Conservation (phyloP, 1,140 invertebrate genomes). For the Tribolium madens region DNA sequence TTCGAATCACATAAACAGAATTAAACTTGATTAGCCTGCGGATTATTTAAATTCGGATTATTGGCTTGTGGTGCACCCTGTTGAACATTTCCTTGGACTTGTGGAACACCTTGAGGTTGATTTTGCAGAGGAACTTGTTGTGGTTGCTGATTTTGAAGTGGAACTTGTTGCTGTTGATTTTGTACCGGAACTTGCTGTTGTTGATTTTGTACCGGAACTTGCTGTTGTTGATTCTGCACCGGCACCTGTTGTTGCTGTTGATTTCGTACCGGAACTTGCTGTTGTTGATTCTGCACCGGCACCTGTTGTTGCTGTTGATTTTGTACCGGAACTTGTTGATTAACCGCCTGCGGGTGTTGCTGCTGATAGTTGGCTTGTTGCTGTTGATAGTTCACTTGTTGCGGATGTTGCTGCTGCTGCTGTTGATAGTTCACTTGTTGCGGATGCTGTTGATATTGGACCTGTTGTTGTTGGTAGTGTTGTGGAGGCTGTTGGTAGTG, state of each 20-base stretch:
- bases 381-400: conserved; percentile 38
- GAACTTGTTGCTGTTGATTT: conserved; percentile 12
- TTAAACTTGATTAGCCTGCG: conserved; percentile 24
- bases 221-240: conserved; percentile 21
- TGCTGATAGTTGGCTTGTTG: conserved; percentile 51
- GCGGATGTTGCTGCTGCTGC: conserved; percentile 44
- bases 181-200: conserved; percentile 50
- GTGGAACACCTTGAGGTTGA: conserved; percentile 3
- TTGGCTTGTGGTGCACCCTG: conserved; percentile 9
- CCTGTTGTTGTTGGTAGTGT: conserved; percentile 46
- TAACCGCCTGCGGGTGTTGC: conserved; percentile 19
- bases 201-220: conserved; percentile 45
- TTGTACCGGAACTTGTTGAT: conserved; percentile 49
- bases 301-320: conserved; percentile 16
- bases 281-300: neutral
- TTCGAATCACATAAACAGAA: conserved; percentile 3
- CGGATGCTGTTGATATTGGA: conserved; percentile 1
- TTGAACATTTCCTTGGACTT: conserved; percentile 1
- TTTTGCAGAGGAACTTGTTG: neutral
- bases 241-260: conserved; percentile 44
- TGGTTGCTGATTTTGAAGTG: neutral
- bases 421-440: conserved; percentile 45
- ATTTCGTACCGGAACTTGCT: conserved; percentile 23
- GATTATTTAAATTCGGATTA: conserved; percentile 14
- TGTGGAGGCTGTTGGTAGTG: conserved; percentile 11